Evolutionary conservation across 1,140 invertebrate species (phyloP).

Genomic region (Helicoverpa armigera): DNA sequence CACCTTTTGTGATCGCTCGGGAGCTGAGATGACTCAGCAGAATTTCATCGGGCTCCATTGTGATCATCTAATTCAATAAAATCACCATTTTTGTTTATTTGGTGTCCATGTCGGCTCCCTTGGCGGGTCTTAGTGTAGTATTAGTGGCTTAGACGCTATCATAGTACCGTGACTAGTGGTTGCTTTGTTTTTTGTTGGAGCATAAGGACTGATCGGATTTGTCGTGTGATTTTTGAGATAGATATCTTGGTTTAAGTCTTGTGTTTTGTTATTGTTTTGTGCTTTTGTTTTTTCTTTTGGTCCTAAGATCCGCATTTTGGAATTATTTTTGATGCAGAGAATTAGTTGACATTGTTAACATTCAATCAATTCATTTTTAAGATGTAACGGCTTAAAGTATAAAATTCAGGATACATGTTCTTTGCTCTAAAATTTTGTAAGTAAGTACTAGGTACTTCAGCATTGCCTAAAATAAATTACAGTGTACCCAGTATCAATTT

Average conservation of each 20-base stretch:
- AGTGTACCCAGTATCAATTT: not conserved
- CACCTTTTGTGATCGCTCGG: conserved; percentile 79
- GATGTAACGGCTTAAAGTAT: too few species aligned
- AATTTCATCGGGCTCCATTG: conserved; percentile 73
- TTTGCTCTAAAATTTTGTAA: not conserved
- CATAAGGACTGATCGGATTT: conserved; percentile 51
- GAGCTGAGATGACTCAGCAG: conserved; percentile 78
- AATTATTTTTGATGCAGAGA: too few species aligned
- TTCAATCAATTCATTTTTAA: too few species aligned
- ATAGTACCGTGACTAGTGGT: conserved; percentile 68
- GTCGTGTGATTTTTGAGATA: conserved; percentile 36
- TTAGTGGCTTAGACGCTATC: conserved; percentile 73
- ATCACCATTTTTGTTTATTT: conserved; percentile 85
- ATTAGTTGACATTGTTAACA: too few species aligned
- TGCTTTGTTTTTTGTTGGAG: conserved; percentile 70
- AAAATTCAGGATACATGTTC: too few species aligned
- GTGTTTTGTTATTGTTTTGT: conserved; percentile 36
- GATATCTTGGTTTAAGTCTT: conserved; percentile 30
- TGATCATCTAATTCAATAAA: conserved; percentile 85
- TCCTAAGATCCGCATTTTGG: not conserved
- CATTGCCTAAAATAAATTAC: too few species aligned
- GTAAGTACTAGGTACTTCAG: too few species aligned
- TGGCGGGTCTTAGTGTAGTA: conserved; percentile 75
- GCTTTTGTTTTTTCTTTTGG: conserved; percentile 3
- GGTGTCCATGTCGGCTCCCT: conserved; percentile 68